Conservation (phyloP, 2,797 vertebrate genomes). For the Squalus acanthias region DNA sequence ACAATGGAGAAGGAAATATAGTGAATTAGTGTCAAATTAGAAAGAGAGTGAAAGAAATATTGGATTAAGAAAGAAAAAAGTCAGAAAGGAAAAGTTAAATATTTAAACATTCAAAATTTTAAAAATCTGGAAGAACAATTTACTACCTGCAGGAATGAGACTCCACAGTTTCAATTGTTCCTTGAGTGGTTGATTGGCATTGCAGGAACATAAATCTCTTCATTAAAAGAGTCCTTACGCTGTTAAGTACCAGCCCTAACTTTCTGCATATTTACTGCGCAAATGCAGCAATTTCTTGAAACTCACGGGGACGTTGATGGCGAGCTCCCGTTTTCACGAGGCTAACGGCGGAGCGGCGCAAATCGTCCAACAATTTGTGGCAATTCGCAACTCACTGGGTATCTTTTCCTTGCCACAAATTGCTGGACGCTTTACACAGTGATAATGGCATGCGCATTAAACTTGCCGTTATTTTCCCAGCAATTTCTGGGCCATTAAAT, state of each 20-base stretch:
- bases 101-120: background rate
- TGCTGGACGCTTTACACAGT: background rate
- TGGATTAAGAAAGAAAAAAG: background rate
- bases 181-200: background rate
- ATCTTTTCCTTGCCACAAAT: background rate
- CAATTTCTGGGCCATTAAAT: background rate
- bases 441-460: background rate
- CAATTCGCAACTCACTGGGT: no score
- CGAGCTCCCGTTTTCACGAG: no score
- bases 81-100: background rate
- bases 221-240: background rate
- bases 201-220: background rate
- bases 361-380: no score
- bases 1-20: background rate
- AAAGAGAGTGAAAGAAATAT: background rate
- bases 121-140: background rate
- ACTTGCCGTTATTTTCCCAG: background rate
- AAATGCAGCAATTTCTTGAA: no score
- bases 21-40: background rate
- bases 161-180: background rate
- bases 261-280: background rate
- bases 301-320: no score
- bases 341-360: no score
- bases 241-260: background rate
- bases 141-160: background rate